Base-by-base conservation (phyloP, 2,113 vertebrate genomes). In the Fulmarus glacialis region DNA sequence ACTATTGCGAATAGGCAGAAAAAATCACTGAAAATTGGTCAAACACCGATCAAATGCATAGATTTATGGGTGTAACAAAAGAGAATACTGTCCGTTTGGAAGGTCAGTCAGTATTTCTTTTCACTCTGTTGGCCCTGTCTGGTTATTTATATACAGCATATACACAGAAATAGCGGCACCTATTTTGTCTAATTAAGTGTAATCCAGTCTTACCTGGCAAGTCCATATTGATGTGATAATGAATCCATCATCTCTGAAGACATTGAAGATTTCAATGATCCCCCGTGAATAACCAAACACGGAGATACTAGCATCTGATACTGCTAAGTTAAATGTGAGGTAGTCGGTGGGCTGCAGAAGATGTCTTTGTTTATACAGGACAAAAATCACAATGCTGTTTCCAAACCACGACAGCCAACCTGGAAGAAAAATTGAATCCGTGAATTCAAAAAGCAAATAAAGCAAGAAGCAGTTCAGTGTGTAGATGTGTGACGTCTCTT, bases 401-500 rank as follows among this genome's bases (percentile, higher is more conserved):
- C 99, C 98, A 97, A 99, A 99, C 99, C 98, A 99, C 75, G 99
- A 99, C 50, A 99, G 95, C 99, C 99, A 99, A 62, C 98, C 99
- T 99, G 89, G 30, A 67, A 71, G 64, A 83, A 97, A 70, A 93
- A 90, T 40, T 34, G 75, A 63, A 64, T 72, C 20, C 15, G 7
- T 62, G 24, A 67, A 87, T 73, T 43, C 7, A 85, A 85, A 73
- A 83, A 36, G 23, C 17, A 58, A 55, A 73, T 38, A 74, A 94
- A 82, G 22, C 27, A 87, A 78, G 68, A 30, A 93, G 9, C 9
- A 20, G 6, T 40, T 78, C 18, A 64, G 16, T 52, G 20, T 52
- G 21, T n/a, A 94, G 67, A 56, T 30, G 20, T 34, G 66, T 2
- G 12, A 75, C 1, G 0, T 15, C 22, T 22, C 9, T 75, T 85